Evolutionary conservation across 2,113 vertebrate species (phyloP), one percentile per base, ranked within the genome.

Genomic region (Gulo gulo): DNA sequence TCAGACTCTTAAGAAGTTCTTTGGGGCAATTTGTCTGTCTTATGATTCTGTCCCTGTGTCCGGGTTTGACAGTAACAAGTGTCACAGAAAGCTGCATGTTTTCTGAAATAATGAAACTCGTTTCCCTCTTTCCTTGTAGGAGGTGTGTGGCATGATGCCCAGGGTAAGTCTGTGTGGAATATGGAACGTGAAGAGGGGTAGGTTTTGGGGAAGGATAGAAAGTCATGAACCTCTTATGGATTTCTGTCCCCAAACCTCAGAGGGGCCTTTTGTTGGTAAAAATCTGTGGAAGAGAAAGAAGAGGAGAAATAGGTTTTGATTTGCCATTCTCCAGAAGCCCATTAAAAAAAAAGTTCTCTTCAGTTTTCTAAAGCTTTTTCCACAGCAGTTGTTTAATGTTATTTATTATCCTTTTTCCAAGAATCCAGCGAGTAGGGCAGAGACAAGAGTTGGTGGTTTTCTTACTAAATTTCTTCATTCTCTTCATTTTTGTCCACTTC

Each of bases 91-190:
- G 13, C 4, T 20, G 3, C 76, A 11, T 18, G 3, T 93, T 73
- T 94, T 2, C 71, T 94, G 50, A 42, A 5, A n/a, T 31, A 61
- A 50, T 71, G 24, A 91, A 23, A 15, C 12, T 55, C 0, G 29
- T 89, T 79, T 73, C 6, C 96, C 98, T 98, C 98, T 98, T 20
- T 76, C 39, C 59, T 97, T 99, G 94, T 98, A 99, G 98, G 99
- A 99, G 82, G 85, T 99, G 73, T 98, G 99, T 15, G 99, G 99
- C 1, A 94, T 97, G 95, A 98, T 99, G 98, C 99, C 99, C 96
- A 99, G 99, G 99, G 99, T 99, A 96, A 98, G 98, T 98, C 29
- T 0, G 0, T 74, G 34, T 34, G 45, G 36, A 47, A 14, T 36
- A 61, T 55, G 61, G 71, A 52, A 36, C 50, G 4, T 67, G 59